phyloP scores from a whole-genome alignment of 2,797 vertebrate genomes.

The Bradypodion ventrale region DNA sequence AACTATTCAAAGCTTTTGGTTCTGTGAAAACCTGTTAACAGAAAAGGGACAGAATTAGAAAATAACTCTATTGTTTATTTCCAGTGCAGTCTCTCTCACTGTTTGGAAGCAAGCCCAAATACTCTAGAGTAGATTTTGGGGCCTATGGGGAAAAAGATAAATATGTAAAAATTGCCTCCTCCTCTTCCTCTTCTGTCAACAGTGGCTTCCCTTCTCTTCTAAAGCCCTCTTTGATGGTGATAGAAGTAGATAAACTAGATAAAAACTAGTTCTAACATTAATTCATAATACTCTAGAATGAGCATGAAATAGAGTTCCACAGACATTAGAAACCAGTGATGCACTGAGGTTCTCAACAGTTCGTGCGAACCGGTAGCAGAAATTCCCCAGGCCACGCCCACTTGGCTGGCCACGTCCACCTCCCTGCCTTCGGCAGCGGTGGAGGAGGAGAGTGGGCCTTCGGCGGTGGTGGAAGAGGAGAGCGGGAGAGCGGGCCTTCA shows the following conservation, averaged over 20 bases:
- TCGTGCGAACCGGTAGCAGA: no score
- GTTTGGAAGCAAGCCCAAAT: neutral
- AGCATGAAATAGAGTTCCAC: neutral
- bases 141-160: no score
- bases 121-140: neutral
- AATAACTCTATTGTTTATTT: no score
- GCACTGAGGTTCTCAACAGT: no score
- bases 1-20: neutral
- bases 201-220: neutral
- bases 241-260: neutral
- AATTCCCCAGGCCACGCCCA: no score
- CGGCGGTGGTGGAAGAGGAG: no score
- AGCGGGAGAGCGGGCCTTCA: no score
- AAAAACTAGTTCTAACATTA: neutral
- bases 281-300: neutral
- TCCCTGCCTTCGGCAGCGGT: no score
- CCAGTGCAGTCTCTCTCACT: neutral
- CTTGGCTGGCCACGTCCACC: no score
- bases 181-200: neutral
- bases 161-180: neutral
- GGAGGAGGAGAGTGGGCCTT: no score
- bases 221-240: neutral
- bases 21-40: neutral
- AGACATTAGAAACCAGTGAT: neutral
- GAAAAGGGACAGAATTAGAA: neutral